Evolutionary conservation across 2,797 vertebrate genomes (phyloP).

Genomic region (Xenopus petersii): DNA sequence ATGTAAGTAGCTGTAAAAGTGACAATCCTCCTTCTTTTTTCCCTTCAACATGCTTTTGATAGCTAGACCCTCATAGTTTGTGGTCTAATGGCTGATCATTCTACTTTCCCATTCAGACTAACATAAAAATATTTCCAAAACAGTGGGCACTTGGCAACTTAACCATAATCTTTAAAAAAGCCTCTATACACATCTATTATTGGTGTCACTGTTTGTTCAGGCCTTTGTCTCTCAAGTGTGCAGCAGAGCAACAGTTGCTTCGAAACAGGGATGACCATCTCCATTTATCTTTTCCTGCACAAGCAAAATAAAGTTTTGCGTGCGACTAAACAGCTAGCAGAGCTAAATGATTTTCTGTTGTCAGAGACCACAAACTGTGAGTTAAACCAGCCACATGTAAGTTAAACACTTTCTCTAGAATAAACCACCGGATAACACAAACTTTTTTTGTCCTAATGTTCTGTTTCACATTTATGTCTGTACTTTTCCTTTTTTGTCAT

Average conservation of each 20-base stretch:
- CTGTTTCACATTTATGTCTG: constrained; percentile 16
- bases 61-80: no score
- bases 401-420: constrained; percentile 41
- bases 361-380: constrained; percentile 28
- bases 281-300: constrained; percentile 29
- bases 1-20: no score
- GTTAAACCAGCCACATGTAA: constrained; percentile 41
- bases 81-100: no score
- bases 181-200: constrained; percentile 6
- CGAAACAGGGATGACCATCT: constrained; percentile 1
- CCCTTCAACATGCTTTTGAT: no score
- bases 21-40: no score
- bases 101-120: no score
- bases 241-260: neutral
- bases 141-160: neutral
- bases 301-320: neutral
- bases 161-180: neutral
- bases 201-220: constrained; percentile 7
- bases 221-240: neutral
- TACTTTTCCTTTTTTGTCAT: constrained; percentile 4
- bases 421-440: constrained; percentile 19
- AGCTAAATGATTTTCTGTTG: constrained; percentile 38
- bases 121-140: neutral
- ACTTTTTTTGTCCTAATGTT: neutral
- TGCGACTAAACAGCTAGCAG: constrained; percentile 30